These are phyloP conservation scores for Opisthocomus hoazin DNA, from an alignment of 2,113 vertebrate species.

Conservation along the genomic window DNA sequence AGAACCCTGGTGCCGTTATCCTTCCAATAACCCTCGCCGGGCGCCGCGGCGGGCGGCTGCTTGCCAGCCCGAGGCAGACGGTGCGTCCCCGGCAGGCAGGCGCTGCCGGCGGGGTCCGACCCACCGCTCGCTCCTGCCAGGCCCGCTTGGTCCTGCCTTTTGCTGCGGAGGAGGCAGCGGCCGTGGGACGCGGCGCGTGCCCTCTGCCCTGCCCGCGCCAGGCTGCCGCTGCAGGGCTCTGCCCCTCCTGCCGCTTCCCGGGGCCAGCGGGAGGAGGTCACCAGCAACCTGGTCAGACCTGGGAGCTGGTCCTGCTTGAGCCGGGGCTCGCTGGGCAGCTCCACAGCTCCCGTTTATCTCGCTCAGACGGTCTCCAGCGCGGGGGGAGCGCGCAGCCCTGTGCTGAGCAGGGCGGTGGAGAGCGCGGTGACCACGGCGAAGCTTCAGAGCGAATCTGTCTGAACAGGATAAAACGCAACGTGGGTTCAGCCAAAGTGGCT, in stretches of 20 bases:
- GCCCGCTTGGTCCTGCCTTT: rapidly evolving
- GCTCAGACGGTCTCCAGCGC: not conserved
- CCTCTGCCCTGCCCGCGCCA: not conserved
- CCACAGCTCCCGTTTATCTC: not conserved
- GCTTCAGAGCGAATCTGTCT: not conserved
- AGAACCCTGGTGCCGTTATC: not conserved
- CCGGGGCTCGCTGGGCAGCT: not conserved
- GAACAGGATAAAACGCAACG: not conserved
- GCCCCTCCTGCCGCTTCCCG: not conserved
- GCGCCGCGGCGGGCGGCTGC: rapidly evolving
- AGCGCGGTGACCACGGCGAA: not conserved
- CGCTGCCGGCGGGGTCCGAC: not conserved
- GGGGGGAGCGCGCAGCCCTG: rapidly evolving
- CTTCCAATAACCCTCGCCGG: rapidly evolving
- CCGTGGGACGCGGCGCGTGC: rapidly evolving
- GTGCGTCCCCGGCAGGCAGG: not conserved
- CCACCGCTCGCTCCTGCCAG: not conserved
- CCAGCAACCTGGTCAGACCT: not conserved
- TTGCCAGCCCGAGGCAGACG: rapidly evolving
- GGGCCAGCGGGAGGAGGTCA: not conserved
- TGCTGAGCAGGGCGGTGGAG: not conserved
- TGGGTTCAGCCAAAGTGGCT: not conserved
- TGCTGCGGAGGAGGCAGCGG: rapidly evolving
- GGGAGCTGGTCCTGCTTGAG: not conserved
- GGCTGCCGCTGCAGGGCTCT: not conserved